Evolutionary conservation across 2,888 invertebrate species (phyloP), one percentile per base, ranked within the genome.

Genomic region (Odontothrips loti): DNA sequence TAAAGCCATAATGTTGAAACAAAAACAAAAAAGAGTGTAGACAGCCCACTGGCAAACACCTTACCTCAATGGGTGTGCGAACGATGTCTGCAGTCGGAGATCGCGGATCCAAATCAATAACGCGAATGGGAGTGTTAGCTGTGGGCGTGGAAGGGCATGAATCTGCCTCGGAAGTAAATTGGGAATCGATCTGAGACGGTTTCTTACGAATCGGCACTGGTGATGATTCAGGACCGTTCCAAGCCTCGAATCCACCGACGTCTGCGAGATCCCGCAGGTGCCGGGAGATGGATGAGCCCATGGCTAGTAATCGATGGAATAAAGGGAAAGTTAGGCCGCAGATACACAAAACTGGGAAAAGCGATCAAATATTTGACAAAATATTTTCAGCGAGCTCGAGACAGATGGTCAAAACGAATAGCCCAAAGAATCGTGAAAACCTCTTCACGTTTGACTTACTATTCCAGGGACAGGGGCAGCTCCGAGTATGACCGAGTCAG

Each of bases 111-210:
- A 75, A 23, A 27, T 23, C 68, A 12, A 75, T 12, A 6, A 23
- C 27, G 12, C 27, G 10, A 3, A 27, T 12, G 23, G 27, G 68
- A 12, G n/a, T n/a, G 27, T 27, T 27, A 0, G 68, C 12, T 1
- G 68, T 75, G 68, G 68, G 68, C 68, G 68, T 75, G 27, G 68
- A 23, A 27, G 68, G 68, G 27, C 68, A 75, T 10, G 68, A 75
- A 12, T 23, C 8, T 9, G 23, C n/a, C 6, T 58, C 58, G 0
- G 58, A 51, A 15, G 51, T 15, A 15, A 17, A 51, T 51, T 4
- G 12, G 51, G 17, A 1, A 12, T 51, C 51, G 1, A 17, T 58
- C 15, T 58, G 58, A 10, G 20, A 1, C 17, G 58, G 17, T 11
- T 17, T 15, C 34, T 1, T 20, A 58, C 20, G 20, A 15, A 20